Percentiles rank a stretch among this genome's conserved stretches.
phyloP scores from a whole-genome alignment of 2,888 invertebrate genomes.

The Tanytarsus gracilentus region DNA sequence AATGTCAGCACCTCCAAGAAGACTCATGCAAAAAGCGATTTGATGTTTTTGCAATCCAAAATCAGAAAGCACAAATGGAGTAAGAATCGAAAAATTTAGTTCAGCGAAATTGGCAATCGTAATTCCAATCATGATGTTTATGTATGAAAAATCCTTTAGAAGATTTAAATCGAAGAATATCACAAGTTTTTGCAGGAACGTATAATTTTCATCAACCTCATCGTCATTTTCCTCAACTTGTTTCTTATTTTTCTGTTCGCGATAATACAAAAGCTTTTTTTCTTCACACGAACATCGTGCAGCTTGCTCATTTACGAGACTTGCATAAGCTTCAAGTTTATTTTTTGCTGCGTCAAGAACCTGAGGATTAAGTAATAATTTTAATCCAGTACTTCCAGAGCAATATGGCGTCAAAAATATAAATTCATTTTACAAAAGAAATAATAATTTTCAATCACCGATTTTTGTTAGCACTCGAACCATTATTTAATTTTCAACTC shows the following conservation, averaged over 20 bases:
- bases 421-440: no score
- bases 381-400: no score
- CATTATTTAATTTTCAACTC: no score
- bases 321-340: conserved; percentile 47
- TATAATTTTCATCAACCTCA: conserved; percentile 29
- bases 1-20: conserved; percentile 57
- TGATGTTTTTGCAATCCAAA: conserved; percentile 48
- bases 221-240: conserved; percentile 38
- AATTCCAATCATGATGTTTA: conserved; percentile 61
- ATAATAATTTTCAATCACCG: no score
- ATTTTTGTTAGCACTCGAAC: no score
- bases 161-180: conserved; percentile 63
- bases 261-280: conserved; percentile 32
- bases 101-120: conserved; percentile 63
- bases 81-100: conserved; percentile 62
- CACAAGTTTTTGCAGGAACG: conserved; percentile 37
- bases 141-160: conserved; percentile 57
- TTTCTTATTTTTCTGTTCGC: conserved; percentile 39
- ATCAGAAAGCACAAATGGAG: conserved; percentile 63
- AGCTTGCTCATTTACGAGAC: conserved; percentile 34
- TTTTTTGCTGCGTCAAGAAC: conserved; percentile 48
- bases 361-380: no score
- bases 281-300: conserved; percentile 39
- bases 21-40: conserved; percentile 60
- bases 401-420: no score